Evolutionary conservation across 2,797 vertebrate genomes (phyloP), one percentile per base, ranked within the genome.

Genomic region (Anguilla marmorata): DNA sequence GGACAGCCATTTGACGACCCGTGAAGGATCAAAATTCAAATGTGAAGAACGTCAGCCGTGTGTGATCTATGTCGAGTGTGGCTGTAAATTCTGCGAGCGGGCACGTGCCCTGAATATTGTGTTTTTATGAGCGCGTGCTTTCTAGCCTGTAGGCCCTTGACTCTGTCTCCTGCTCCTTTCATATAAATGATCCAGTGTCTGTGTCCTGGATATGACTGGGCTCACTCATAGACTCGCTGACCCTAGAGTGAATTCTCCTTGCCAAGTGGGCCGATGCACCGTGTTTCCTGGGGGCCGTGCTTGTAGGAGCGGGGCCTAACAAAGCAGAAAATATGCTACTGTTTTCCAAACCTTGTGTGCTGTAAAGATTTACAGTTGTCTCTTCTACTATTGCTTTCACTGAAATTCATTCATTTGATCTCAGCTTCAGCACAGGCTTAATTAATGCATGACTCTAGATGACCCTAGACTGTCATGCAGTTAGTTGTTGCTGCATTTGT

Each of bases 321-420:
- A 93, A 92, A 93, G 92, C 92, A 56, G 87, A 86, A 90, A 91
- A 92, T 92, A 84, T 85, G 92, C 92, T 90, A 93, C 76, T 84
- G 84, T 86, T 89, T 86, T 85, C 60, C 30, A 58, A 89, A 33
- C 6, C 41, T 89, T 79, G 12, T 2, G 16, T 79, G 74, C 74
- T 37, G 33, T 45, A 79, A 45, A 45, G n/a, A 16, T 21, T 27
- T 76, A 33, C 30, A 21, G 11, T 45, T 12, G 27, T 79, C n/a
- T 45, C 16, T 79, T 79, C 45, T 79, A 41, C 33, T 79, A 41
- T 21, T 79, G 74, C 74, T 79, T 3, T 79, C 74, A 41, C 14
- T 79, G 33, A 79, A 45, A 3, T 16, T 21, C 37, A 24, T 21
- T 79, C 37, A 16, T 37, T 19, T 41, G 69, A 19, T 14, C 74